Conservation (phyloP, 2,113 vertebrate species). For the Catharus fuscescens region DNA sequence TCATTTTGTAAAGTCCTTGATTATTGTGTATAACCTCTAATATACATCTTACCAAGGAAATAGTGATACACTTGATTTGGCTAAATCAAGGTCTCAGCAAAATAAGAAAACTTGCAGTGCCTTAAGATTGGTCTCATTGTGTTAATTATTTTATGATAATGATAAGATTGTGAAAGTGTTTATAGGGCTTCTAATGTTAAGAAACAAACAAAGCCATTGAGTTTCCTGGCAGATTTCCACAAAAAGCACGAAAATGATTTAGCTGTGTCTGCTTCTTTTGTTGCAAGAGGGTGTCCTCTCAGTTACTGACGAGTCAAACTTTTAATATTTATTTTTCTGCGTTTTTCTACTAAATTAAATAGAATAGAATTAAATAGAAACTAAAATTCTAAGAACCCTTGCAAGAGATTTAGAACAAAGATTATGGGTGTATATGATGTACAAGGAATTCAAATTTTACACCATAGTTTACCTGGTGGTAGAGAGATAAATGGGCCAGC, state of each 20-base stretch:
- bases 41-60: not conserved
- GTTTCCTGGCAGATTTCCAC: not conserved
- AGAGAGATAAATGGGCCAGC: not conserved
- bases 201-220: not conserved
- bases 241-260: not conserved
- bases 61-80: not conserved
- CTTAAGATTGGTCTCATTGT: not conserved
- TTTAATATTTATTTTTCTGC: not conserved
- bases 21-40: not conserved
- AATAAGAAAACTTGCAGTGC: not conserved
- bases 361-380: not conserved
- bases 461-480: not conserved
- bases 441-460: accelerated
- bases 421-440: not conserved
- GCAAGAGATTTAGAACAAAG: not conserved
- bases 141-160: not conserved
- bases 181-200: not conserved
- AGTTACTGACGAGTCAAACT: not conserved
- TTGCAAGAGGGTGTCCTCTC: not conserved
- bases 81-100: not conserved
- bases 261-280: not conserved
- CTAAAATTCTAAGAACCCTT: not conserved
- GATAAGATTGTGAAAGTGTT: not conserved
- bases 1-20: not conserved
- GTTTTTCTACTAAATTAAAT: not conserved